Evolutionary conservation across 2,888 invertebrate species (phyloP), one percentile per base, ranked within the genome.

Genomic region (Ceraclea dissimilis): DNA sequence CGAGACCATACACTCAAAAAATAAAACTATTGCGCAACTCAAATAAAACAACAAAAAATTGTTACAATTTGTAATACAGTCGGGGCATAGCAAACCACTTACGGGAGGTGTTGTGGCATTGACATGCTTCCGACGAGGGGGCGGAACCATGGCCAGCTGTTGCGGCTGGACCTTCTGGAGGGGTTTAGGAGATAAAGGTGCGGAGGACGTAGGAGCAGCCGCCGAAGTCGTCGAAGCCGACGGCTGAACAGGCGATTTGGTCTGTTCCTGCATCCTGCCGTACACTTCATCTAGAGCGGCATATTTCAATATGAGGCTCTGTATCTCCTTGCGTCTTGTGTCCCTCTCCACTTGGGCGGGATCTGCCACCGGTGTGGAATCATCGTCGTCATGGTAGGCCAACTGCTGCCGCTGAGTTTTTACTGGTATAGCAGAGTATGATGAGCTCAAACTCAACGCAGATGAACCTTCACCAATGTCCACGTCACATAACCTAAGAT

Each of bases 231-330:
- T 58, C 47, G 54, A 33, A 22, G 55, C 60, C 47, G 54, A 34
- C 33, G 55, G 61, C 31, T 17, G 43, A 39, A 57, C 62, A 55
- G 34, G 65, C 53, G 57, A 62, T 63, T 54, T 66, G 63, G 59
- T 67, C 67, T 54, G 61, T 59, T 59, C 74, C 33, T 72, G 73
- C 6, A 69, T 73, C 20, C 80, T 74, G 18, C 78, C 82, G 70
- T 85, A 86, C 56, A 81, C 81, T 66, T 88, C 87, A 65, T 88
- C 88, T 63, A 90, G 74, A 48, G 87, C 88, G 26, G 88, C 85
- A 69, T 91, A 91, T 69, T 90, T 91, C 78, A 86, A 80, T 60
- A 90, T 89, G 58, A 92, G 75, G 65, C 85, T 84, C 69, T 89
- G 87, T 58, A 90, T 89, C 68, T 92, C 91, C 66, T 90, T 90